These are phyloP conservation scores for Copsychus sechellarum DNA, from an alignment of 2,113 vertebrate genomes.

Conservation along the genomic window DNA sequence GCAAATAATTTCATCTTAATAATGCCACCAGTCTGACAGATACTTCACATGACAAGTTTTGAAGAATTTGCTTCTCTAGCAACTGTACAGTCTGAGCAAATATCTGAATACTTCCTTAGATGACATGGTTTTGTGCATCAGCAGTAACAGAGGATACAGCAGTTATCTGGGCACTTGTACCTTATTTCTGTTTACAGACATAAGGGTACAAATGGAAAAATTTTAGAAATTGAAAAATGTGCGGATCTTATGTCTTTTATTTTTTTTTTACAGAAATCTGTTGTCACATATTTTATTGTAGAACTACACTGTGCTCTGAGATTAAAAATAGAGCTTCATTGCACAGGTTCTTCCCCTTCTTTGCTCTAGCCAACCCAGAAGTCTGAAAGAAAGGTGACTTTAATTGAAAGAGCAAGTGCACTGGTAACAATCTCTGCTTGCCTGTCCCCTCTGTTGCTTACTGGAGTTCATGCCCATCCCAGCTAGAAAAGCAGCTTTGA, in stretches of 20 bases:
- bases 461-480: neutral
- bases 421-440: neutral
- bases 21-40: neutral
- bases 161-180: neutral
- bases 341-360: neutral
- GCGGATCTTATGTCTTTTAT: neutral
- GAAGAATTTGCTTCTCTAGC: neutral
- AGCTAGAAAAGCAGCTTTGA: constrained; percentile 9
- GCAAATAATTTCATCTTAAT: neutral
- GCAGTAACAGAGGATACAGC: neutral
- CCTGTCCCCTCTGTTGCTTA: neutral
- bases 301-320: neutral
- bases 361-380: neutral
- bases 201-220: neutral
- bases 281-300: neutral
- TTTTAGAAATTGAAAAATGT: neutral
- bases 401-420: neutral
- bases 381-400: neutral
- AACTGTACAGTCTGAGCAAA: neutral
- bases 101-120: neutral
- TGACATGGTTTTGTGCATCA: neutral
- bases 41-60: neutral
- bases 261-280: neutral
- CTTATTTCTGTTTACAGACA: neutral
- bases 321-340: neutral